Base-by-base conservation (phyloP, 1,140 invertebrate species). In the Sycophila sp. region DNA sequence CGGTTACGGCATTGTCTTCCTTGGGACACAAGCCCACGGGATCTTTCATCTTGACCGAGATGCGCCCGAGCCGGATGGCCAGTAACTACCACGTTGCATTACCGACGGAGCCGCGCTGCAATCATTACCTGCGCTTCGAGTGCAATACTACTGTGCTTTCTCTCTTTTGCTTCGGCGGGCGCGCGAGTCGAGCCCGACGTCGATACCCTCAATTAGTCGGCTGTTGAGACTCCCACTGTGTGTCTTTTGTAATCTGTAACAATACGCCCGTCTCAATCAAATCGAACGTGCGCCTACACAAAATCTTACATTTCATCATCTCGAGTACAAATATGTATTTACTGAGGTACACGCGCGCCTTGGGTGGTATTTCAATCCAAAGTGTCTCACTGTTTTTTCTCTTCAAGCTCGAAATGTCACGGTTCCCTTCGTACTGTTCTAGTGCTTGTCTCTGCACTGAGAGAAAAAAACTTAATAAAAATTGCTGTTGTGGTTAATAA, bases 41-140 rank as follows among this genome's bases (percentile, higher is more conserved):
- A 63, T 78, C 82, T 85, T 85, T 85, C 81, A 85, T 85, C 82
- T 85, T 84, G 75, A 80, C 82, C 83, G 81, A 78, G 28, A 47
- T 15, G 42, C 80, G 63, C 69, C 69, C n/a, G n/a, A n/a, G 75
- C 76, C 70, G 76, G 58, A 68, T 73, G 62, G 47, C 69, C 59
- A 69, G 74, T 82, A 83, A 83, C 80, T 81, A 83, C 78, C n/a
- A 84, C 77, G 81, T 85, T 83, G 71, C 80, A 79, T 81, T 83
- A 80, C 76, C 30, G 76, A 78, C 78, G 76, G 76, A 34, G 67
- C 75, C 77, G 77, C 38, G 67, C 75, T 77, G 80, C 80, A 81
- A 78, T 83, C 80, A 83, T 83, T 81, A 80, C 81, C n/a, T 81
- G 76, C 77, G 72, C 65, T n/a, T 49, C 59, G 40, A 24, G 38